phyloP scores from a whole-genome alignment of 2,797 vertebrate species.

The Hylomyscus alleni region DNA sequence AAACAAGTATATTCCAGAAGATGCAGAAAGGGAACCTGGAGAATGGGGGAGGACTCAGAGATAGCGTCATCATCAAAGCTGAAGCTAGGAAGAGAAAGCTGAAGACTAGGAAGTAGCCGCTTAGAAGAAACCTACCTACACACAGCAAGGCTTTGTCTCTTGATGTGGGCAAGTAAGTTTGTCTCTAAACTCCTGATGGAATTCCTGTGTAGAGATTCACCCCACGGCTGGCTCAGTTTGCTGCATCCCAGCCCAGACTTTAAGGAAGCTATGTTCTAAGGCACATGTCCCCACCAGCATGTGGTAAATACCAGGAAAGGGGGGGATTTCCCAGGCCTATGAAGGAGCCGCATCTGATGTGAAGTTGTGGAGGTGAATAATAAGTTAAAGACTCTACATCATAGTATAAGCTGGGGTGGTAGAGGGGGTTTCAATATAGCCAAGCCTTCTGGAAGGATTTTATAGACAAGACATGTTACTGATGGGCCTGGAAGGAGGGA shows the following conservation, averaged over 20 bases:
- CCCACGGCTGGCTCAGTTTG: not conserved
- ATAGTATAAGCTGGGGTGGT: rapidly evolving
- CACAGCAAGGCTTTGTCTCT: not conserved
- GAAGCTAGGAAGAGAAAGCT: too few relatives aligned
- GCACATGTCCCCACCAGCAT: rapidly evolving
- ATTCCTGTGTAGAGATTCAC: rapidly evolving
- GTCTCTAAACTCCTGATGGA: too few relatives aligned
- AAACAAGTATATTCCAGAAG: not conserved
- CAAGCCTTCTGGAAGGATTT: not conserved
- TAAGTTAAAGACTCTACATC: not conserved
- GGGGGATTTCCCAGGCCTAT: not conserved
- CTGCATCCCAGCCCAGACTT: too few relatives aligned
- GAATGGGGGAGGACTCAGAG: too few relatives aligned
- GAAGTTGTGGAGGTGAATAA: not conserved
- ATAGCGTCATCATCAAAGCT: not conserved
- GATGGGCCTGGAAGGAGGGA: not conserved
- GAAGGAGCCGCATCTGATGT: not conserved
- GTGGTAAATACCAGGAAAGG: rapidly evolving
- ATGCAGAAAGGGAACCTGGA: not conserved
- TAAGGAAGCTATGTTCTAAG: not conserved
- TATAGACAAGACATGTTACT: not conserved
- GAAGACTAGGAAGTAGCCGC: not conserved
- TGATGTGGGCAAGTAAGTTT: not conserved
- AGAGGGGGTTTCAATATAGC: rapidly evolving
- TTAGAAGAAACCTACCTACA: not conserved